Evolutionary conservation across 2,888 invertebrate genomes (phyloP), one percentile per base, ranked within the genome.

Genomic region (Xestia ashworthii): DNA sequence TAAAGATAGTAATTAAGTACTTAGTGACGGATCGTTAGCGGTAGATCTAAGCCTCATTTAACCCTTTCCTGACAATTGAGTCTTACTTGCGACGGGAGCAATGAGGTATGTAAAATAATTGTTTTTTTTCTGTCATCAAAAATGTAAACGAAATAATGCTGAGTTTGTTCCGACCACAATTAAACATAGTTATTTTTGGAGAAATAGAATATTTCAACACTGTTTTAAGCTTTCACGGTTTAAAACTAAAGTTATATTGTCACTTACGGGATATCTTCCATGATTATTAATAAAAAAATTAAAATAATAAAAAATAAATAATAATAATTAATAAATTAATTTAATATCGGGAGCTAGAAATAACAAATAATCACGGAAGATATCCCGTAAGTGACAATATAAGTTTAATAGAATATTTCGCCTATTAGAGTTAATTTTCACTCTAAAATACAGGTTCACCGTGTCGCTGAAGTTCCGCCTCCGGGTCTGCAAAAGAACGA

Each of bases 1-100:
- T 86, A 78, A 79, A 81, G 69, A 78, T 68, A 72, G 75, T 77
- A 84, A 86, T 85, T 83, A 86, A 70, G 55, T 69, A 58, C 75
- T 86, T 86, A 83, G 81, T 76, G 81, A 77, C 78, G 66, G 75
- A 19, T 71, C 77, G 78, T 84, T 84, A 75, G 38, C 74, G 44
- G 50, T 81, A 60, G 65, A 71, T 68, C 48, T 67, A 73, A 86
- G 85, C 83, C 74, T 68, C 80, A 85, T 83, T 86, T 71, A 85
- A 75, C 78, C 53, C 80, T 77, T 85, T 82, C 83, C 84, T 74
- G 76, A 71, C 86, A 79, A 66, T 86, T 81, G 69, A 74, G 38
- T 83, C 75, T 77, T 60, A 55, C 46, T 72, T n/a, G 9, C 62
- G 9, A 55, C 12, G 64, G 68, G 16, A 62, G 62, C 73, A 78